Conservation (phyloP, 2,888 invertebrate species). For the Stenichneumon culpator region DNA sequence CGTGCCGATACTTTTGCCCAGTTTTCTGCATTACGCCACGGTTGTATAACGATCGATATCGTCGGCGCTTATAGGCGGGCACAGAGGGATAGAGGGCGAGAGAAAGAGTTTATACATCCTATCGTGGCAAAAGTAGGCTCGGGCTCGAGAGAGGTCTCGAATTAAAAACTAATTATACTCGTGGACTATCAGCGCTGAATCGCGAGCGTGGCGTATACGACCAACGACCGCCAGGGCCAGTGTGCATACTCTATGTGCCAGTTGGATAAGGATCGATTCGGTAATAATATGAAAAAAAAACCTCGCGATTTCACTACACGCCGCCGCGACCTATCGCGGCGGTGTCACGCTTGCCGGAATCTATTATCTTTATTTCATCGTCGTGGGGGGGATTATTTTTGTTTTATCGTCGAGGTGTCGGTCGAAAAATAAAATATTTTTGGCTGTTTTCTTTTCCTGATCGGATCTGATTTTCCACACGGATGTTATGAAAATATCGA, state of each 20-base stretch:
- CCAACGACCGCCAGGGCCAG: conserved; percentile 47
- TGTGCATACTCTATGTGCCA: conserved; percentile 27
- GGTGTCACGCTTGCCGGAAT: conserved; percentile 42
- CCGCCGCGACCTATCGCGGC: conserved; percentile 41
- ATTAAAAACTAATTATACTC: conserved; percentile 69
- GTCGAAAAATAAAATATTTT: neutral
- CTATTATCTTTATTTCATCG: conserved; percentile 8
- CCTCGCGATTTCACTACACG: conserved; percentile 34
- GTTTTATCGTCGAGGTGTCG: neutral
- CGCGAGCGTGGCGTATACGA: conserved; percentile 51
- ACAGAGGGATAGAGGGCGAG: conserved; percentile 64
- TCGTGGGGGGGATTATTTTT: neutral
- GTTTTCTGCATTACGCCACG: conserved; percentile 71
- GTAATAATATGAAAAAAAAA: conserved; percentile 52
- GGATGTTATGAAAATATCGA: too few species aligned
- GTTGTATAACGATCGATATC: conserved; percentile 67
- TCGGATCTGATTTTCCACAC: too few species aligned
- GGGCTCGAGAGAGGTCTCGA: conserved; percentile 63
- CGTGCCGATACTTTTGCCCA: conserved; percentile 70
- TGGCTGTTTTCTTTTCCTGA: too few species aligned
- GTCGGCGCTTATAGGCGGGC: conserved; percentile 44
- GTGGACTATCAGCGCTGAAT: conserved; percentile 66
- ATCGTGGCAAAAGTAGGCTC: conserved; percentile 68
- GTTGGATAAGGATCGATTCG: conserved; percentile 68
- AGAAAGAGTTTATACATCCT: conserved; percentile 53